Evolutionary conservation across 2,113 vertebrate species (phyloP).

Genomic region (Phylloscopus trochilus): DNA sequence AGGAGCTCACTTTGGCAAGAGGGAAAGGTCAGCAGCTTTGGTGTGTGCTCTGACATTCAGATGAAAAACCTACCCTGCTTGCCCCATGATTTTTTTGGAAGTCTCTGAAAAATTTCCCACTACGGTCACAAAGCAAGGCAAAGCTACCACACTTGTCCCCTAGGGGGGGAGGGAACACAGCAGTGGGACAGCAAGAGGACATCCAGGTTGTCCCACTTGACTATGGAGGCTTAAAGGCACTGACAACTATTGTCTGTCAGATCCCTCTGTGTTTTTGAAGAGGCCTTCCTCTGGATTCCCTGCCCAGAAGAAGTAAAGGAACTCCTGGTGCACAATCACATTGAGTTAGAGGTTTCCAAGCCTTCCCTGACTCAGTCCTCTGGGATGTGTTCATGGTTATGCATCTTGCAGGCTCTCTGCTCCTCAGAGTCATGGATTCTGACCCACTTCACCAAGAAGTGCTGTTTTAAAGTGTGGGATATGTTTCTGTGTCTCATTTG

Average conservation of each 20-base stretch:
- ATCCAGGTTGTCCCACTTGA: not conserved
- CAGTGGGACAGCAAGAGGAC: not conserved
- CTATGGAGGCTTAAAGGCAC: not conserved
- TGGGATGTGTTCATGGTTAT: not conserved
- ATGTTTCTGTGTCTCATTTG: not conserved
- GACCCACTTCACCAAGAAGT: not conserved
- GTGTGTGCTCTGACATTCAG: not conserved
- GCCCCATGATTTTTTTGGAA: not conserved
- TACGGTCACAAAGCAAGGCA: not conserved
- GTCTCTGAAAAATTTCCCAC: not conserved
- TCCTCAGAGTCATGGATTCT: not conserved
- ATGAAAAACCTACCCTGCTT: not conserved
- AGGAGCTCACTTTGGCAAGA: not conserved
- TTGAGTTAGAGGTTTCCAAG: not conserved
- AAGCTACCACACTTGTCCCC: not conserved
- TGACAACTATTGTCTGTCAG: not conserved
- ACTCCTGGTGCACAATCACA: not conserved
- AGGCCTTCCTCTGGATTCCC: not conserved
- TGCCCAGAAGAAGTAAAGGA: not conserved
- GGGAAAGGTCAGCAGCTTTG: not conserved
- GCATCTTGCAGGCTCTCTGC: not conserved
- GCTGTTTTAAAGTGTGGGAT: not conserved
- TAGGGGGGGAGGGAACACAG: not conserved
- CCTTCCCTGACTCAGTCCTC: not conserved
- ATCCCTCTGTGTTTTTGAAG: not conserved